A percentile compares a stretch with the other conserved stretches of the same genome.
Conservation (phyloP, 2,113 vertebrate genomes). For the Rhinolophus ferrumequinum region DNA sequence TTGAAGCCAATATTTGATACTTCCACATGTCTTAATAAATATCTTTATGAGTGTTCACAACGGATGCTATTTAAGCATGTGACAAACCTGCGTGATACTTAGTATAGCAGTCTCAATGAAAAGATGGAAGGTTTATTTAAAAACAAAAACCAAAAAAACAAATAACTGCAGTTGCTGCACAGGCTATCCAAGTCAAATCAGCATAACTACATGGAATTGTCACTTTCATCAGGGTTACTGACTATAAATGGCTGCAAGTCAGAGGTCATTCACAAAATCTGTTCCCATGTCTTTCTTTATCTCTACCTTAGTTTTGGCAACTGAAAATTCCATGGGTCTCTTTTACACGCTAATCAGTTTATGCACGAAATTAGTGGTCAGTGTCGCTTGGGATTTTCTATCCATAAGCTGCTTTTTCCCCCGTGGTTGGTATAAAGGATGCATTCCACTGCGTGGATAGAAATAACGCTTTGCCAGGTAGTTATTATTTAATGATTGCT, state of each 20-base stretch:
- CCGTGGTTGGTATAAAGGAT: neutral
- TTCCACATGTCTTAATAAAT: slow-evolving; percentile 82
- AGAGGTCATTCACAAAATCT: slow-evolving; percentile 48
- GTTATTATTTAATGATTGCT: neutral
- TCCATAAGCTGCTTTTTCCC: neutral
- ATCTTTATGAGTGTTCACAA: slow-evolving; percentile 75
- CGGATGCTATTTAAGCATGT: slow-evolving; percentile 77
- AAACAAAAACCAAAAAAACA: neutral
- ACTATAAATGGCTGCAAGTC: slow-evolving; percentile 63
- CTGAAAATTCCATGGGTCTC: slow-evolving; percentile 72
- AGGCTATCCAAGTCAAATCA: slow-evolving; percentile 59
- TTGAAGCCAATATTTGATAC: slow-evolving; percentile 67
- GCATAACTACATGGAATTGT: slow-evolving; percentile 61
- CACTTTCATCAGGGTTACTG: slow-evolving; percentile 78
- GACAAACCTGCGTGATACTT: slow-evolving; percentile 78
- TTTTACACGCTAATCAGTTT: slow-evolving; percentile 30
- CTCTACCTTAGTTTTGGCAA: slow-evolving; percentile 71
- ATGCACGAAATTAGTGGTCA: slow-evolving; percentile 48
- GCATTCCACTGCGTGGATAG: neutral
- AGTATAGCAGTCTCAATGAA: slow-evolving; percentile 52
- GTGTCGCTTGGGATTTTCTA: neutral
- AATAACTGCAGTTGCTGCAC: slow-evolving; percentile 52
- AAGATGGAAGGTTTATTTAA: slow-evolving; percentile 32
- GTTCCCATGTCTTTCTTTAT: slow-evolving; percentile 63
- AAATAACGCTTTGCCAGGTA: neutral